Evolutionary conservation across 1,140 invertebrate species (phyloP), one percentile per base, ranked within the genome.

Genomic region (Eciton burchellii): DNA sequence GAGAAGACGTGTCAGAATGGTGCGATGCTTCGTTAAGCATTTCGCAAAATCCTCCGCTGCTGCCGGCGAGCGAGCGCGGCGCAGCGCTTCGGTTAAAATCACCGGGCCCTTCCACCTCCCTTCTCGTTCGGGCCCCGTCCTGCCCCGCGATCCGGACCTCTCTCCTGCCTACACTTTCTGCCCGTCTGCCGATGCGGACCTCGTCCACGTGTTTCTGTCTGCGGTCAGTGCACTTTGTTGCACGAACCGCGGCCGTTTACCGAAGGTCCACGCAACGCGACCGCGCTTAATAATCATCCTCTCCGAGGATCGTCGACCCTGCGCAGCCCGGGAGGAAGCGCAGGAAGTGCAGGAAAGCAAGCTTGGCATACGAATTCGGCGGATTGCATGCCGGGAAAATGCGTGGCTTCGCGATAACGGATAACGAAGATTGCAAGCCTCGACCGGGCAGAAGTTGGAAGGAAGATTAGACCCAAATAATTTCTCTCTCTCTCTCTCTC

Each of bases 211-310:
- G 86, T 83, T 88, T 88, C 87, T 88, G 88, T 85, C 86, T 84
- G 86, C 87, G 87, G 87, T 88, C 87, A 88, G 81, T 88, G 87
- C 87, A 88, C 87, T 87, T 88, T 88, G 86, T 82, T 84, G 86
- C 83, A 88, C 86, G 86, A 84, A 87, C 85, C 86, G 66, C 85
- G 82, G 85, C 86, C 86, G 81, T 82, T 84, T 84, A 88, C 85
- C 85, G 77, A 88, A 87, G 86, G 77, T 88, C 83, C 86, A 87
- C 83, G 86, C 84, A 88, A 87, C 83, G 83, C 86, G 77, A 87
- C 76, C 77, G 66, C 82, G 86, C 83, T 88, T 88, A 87, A 88
- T 88, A 87, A 88, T 87, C 77, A 81, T 88, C 85, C 83, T 84
- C 72, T n/a, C 60, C 56, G 60, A 84, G 86, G 86, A 88, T 88